Evolutionary conservation across 2,113 vertebrate species (phyloP).

Genomic region (Eudyptes chrysolophus): DNA sequence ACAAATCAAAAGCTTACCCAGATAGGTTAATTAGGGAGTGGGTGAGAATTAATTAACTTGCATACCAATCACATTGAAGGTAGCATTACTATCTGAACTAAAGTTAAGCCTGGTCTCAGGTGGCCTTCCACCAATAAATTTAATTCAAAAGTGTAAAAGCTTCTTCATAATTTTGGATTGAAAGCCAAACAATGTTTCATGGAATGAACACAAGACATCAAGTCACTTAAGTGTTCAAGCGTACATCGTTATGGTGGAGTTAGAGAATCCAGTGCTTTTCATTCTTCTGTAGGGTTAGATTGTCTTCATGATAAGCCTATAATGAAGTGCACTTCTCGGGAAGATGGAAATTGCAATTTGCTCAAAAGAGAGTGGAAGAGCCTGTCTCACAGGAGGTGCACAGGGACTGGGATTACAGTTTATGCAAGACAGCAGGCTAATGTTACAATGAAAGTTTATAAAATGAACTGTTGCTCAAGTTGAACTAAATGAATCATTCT

Average conservation of each 20-base stretch:
- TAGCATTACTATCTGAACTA: background rate
- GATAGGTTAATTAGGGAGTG: background rate
- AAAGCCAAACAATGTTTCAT: background rate
- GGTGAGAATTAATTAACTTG: background rate
- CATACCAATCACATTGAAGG: background rate
- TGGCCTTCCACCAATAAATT: background rate
- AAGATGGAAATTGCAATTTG: background rate
- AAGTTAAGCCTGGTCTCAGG: background rate
- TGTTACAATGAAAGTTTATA: background rate
- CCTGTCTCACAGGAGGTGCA: background rate
- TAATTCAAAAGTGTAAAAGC: background rate
- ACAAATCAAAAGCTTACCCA: background rate
- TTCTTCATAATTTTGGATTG: background rate
- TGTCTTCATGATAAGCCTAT: background rate
- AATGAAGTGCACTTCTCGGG: background rate
- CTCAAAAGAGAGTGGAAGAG: background rate
- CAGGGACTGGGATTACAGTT: background rate
- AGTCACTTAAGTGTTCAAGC: background rate
- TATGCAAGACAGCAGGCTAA: background rate
- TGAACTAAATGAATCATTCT: background rate
- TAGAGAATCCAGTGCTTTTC: background rate
- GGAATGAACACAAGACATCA: background rate
- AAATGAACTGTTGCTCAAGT: background rate
- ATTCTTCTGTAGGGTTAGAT: background rate
- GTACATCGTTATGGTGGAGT: fast-evolving